phyloP scores from a whole-genome alignment of 2,113 vertebrate species.

The Lampris megalopsis region DNA sequence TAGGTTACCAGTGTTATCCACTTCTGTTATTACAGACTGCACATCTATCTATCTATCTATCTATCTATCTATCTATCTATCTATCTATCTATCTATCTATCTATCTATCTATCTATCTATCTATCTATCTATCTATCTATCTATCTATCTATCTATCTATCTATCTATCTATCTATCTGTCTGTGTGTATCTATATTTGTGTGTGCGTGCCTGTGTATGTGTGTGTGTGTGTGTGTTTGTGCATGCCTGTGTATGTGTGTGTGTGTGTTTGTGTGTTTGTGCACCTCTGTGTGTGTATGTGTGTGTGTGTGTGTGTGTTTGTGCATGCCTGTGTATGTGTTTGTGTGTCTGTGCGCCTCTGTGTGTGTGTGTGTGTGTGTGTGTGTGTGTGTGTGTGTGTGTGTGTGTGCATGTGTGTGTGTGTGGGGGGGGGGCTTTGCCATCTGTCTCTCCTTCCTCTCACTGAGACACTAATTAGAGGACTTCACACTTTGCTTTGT shows the following conservation, averaged over 20 bases:
- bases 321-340: constrained; percentile 21
- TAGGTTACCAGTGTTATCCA: constrained; percentile 78
- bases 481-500: constrained; percentile 75
- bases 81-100: no score
- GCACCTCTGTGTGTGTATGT: background rate
- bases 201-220: no score
- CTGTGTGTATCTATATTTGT: no score
- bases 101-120: no score
- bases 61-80: no score
- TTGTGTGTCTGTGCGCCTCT: constrained; percentile 28
- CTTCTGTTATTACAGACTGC: constrained; percentile 40
- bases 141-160: no score
- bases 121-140: no score
- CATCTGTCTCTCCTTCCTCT: constrained; percentile 77
- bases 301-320: no score
- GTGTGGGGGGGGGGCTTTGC: constrained; percentile 56
- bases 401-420: constrained; percentile 9
- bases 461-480: constrained; percentile 78
- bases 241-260: background rate
- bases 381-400: background rate
- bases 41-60: background rate
- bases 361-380: background rate
- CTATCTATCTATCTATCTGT: no score
- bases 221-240: background rate
- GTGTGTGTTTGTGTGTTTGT: constrained; percentile 35